A percentile compares a stretch with the other conserved stretches of the same genome.
Conservation (phyloP, 1,140 invertebrate species). For the Scylla paramamosain region DNA sequence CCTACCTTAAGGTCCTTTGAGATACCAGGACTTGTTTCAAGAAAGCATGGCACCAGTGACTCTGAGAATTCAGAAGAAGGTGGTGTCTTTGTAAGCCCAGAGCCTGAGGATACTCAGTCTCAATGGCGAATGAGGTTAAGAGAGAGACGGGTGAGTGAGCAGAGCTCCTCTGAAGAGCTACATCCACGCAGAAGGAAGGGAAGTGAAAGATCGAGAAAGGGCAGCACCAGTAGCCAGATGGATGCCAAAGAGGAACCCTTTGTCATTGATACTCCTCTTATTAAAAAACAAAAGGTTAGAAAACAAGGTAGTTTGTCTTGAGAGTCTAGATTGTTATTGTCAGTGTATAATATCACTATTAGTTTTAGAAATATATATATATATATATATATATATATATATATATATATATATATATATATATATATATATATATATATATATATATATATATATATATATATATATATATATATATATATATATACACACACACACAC, state of each 20-base stretch:
- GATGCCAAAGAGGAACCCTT: background rate
- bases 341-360: too few relatives aligned
- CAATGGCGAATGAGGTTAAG: background rate
- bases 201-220: background rate
- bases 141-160: background rate
- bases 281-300: background rate
- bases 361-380: too few relatives aligned
- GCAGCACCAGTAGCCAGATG: background rate
- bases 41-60: background rate
- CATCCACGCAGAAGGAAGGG: background rate
- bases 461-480: too few relatives aligned
- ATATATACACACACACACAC: too few relatives aligned
- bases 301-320: background rate
- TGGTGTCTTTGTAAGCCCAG: background rate
- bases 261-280: background rate
- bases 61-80: background rate
- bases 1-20: background rate
- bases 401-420: too few relatives aligned
- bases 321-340: too few relatives aligned
- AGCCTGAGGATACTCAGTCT: background rate
- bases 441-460: too few relatives aligned
- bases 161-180: background rate
- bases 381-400: too few relatives aligned
- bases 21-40: background rate
- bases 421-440: too few relatives aligned